Conservation (phyloP, 2,113 vertebrate genomes). For the Thermophis baileyi region DNA sequence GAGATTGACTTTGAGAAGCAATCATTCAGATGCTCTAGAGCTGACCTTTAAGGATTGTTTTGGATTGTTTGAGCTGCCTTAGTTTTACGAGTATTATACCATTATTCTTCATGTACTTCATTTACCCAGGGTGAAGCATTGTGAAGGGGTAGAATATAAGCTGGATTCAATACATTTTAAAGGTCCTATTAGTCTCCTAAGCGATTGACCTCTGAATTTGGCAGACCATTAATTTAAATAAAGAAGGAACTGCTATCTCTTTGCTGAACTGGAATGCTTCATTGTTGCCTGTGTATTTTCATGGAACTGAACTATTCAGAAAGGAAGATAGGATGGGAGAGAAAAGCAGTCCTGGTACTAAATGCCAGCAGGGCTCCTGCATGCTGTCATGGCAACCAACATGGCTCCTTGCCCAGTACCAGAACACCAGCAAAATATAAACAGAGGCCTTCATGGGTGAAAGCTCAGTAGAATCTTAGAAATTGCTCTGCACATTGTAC, state of each 20-base stretch:
- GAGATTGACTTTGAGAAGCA: neutral
- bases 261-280: neutral
- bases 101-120: neutral
- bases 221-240: neutral
- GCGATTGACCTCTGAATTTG: neutral
- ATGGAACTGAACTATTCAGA: neutral
- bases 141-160: neutral
- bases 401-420: slow-evolving; percentile 20
- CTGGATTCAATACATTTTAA: neutral
- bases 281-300: neutral
- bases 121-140: neutral
- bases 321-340: neutral
- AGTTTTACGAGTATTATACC: neutral
- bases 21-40: neutral
- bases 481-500: neutral
- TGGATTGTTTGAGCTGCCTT: neutral
- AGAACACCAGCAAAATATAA: slow-evolving; percentile 18
- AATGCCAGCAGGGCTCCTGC: slow-evolving; percentile 20
- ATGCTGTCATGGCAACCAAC: slow-evolving; percentile 18
- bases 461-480: neutral
- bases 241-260: neutral
- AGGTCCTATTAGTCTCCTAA: neutral
- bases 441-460: neutral
- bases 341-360: neutral
- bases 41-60: neutral